Conservation (phyloP, 2,888 invertebrate genomes). For the Scaptomyza cyrtandrae region DNA sequence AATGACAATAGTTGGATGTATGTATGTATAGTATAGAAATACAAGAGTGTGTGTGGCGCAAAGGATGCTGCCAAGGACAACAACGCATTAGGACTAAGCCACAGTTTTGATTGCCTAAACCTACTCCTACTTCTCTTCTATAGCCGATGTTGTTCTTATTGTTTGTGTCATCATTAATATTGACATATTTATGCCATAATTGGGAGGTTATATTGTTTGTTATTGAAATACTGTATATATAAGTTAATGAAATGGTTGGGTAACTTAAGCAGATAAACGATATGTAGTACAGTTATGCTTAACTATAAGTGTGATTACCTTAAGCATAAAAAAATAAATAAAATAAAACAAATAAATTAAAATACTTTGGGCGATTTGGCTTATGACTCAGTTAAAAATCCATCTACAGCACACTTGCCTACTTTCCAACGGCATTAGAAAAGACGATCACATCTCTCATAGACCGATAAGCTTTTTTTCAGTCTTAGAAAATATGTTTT, state of each 20-base stretch:
- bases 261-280: not conserved
- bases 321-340: no score
- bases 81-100: constrained; percentile 17
- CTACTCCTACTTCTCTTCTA: constrained; percentile 10
- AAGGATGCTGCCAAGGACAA: constrained; percentile 23
- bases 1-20: constrained; percentile 34
- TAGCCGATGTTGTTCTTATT: constrained; percentile 14
- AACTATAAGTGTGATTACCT: not conserved
- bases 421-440: no score
- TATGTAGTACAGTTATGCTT: not conserved
- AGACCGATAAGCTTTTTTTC: no score
- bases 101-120: constrained; percentile 54
- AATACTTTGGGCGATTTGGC: no score
- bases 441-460: no score
- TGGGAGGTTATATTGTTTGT: constrained; percentile 46
- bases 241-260: constrained; percentile 23
- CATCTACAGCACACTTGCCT: no score
- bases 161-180: constrained; percentile 54
- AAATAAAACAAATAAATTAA: no score
- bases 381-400: no score
- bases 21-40: not conserved
- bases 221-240: constrained; percentile 51
- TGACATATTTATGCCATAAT: constrained; percentile 61
- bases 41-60: constrained; percentile 7
- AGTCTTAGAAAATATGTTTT: no score